phyloP scores from a whole-genome alignment of 2,888 invertebrate species.

The Drosophila anomalipes region DNA sequence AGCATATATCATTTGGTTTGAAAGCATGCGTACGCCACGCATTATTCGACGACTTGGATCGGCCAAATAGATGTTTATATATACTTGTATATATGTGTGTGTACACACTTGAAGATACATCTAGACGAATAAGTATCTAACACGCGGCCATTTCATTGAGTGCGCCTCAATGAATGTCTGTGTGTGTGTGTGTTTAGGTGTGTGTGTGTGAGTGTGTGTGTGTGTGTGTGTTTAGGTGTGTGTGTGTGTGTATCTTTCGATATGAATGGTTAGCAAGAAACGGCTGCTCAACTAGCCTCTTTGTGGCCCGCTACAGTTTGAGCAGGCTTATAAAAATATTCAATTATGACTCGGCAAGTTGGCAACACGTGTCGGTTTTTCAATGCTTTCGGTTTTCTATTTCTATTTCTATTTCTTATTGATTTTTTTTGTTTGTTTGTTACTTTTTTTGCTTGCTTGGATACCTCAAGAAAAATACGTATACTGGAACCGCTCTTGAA shows the following conservation, averaged over 20 bases:
- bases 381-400: slow-evolving; percentile 61
- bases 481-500: slow-evolving; percentile 23
- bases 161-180: slow-evolving; percentile 36
- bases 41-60: slow-evolving; percentile 44
- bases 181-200: neutral
- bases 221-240: slow-evolving; percentile 1
- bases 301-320: slow-evolving; percentile 4
- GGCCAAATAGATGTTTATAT: neutral
- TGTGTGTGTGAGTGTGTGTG: neutral
- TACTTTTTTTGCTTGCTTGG: neutral
- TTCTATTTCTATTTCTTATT: slow-evolving; percentile 27
- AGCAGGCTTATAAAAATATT: slow-evolving; percentile 70
- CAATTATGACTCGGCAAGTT: slow-evolving; percentile 77
- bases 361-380: slow-evolving; percentile 69
- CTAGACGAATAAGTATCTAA: slow-evolving; percentile 31
- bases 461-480: slow-evolving; percentile 19
- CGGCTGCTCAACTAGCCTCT: slow-evolving; percentile 5
- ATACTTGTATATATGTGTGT: neutral
- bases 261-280: slow-evolving; percentile 23
- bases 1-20: slow-evolving; percentile 71
- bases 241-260: slow-evolving; percentile 15
- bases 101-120: slow-evolving; percentile 13
- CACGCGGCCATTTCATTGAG: slow-evolving; percentile 48
- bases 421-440: slow-evolving; percentile 4
- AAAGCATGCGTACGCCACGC: slow-evolving; percentile 76